Conservation (phyloP, 1,140 invertebrate species). For the Drosophila punjabiensis region DNA sequence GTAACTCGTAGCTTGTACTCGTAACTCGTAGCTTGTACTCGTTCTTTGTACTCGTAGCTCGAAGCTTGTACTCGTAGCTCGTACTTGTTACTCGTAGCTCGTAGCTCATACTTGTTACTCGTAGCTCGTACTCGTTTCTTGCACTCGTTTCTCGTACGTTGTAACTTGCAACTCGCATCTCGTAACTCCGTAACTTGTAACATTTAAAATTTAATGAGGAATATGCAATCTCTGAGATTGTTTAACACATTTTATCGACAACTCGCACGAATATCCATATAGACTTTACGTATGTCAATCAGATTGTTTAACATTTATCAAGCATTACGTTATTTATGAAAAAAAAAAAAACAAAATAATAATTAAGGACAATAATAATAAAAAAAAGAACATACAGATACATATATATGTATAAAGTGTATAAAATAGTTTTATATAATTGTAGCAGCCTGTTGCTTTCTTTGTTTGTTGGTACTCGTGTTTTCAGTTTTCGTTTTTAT, state of each 20-base stretch:
- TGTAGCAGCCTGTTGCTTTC: slow-evolving; percentile 35
- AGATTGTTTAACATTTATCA: slow-evolving; percentile 27
- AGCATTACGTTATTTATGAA: slow-evolving; percentile 18
- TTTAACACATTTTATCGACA: slow-evolving; percentile 55
- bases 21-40: neutral
- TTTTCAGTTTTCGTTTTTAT: slow-evolving; percentile 27
- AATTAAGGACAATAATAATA: too few relatives aligned
- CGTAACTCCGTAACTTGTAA: slow-evolving; percentile 11
- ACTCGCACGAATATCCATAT: slow-evolving; percentile 32
- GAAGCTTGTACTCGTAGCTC: slow-evolving; percentile 10
- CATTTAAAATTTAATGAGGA: slow-evolving; percentile 50
- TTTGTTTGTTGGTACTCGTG: slow-evolving; percentile 23
- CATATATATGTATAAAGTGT: slow-evolving; percentile 7
- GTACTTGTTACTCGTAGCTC: too few relatives aligned
- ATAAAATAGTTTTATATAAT: slow-evolving; percentile 27
- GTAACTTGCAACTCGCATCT: neutral
- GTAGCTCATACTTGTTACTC: too few relatives aligned
- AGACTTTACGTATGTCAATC: slow-evolving; percentile 47
- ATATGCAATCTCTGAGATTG: slow-evolving; percentile 74
- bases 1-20: neutral
- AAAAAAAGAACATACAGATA: slow-evolving; percentile 4
- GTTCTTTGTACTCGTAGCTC: neutral
- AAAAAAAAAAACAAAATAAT: slow-evolving; percentile 21
- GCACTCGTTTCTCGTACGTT: slow-evolving; percentile 4
- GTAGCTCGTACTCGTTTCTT: neutral